Evolutionary conservation across 30 jellyfish, hydroid and myxozoan genomes (phyloP).

Genomic region (Aurelia coerulea): DNA sequence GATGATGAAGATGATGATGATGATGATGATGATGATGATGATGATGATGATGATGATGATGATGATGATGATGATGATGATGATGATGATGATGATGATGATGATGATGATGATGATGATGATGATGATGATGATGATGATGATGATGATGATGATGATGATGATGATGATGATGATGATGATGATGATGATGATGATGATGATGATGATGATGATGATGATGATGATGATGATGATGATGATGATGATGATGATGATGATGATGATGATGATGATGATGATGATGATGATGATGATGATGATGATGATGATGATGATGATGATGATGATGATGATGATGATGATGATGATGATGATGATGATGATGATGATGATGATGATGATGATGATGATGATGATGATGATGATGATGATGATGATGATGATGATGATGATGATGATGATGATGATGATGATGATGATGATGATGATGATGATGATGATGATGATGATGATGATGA

Average conservation of each 20-base stretch:
- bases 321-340: slow-evolving; percentile 5
- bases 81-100: slow-evolving; percentile 6
- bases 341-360: slow-evolving; percentile 8
- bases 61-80: slow-evolving; percentile 6
- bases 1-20: slow-evolving; percentile 5
- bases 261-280: slow-evolving; percentile 6
- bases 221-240: slow-evolving; percentile 8
- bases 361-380: slow-evolving; percentile 6
- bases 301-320: slow-evolving; percentile 2
- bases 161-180: slow-evolving; percentile 8
- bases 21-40: slow-evolving; percentile 6
- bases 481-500: slow-evolving; percentile 6
- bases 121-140: slow-evolving; percentile 6
- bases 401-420: slow-evolving; percentile 6
- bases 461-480: slow-evolving; percentile 8
- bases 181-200: slow-evolving; percentile 6
- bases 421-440: slow-evolving; percentile 7
- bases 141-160: slow-evolving; percentile 6
- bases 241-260: slow-evolving; percentile 6
- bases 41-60: slow-evolving; percentile 8
- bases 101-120: slow-evolving; percentile 8
- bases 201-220: slow-evolving; percentile 6
- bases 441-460: slow-evolving; percentile 1
- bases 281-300: slow-evolving; percentile 8
- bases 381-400: slow-evolving; percentile 6